Evolutionary conservation across 2,113 vertebrate species (phyloP).

Genomic region (Neomonachus schauinslandi): DNA sequence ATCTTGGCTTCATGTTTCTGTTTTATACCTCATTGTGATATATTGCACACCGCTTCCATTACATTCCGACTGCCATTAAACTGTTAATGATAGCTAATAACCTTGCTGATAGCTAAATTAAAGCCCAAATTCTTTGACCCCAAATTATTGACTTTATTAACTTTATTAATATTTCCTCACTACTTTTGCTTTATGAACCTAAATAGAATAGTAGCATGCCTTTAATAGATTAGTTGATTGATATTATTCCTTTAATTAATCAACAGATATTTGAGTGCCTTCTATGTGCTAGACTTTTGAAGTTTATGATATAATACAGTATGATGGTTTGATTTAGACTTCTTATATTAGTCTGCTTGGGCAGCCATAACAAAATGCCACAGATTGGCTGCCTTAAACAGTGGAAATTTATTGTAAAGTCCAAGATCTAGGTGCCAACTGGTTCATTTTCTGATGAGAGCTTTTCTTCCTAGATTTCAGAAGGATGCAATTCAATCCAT

Average conservation of each 20-base stretch:
- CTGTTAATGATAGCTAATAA: not conserved
- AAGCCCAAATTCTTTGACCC: not conserved
- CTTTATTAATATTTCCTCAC: not conserved
- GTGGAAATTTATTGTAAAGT: not conserved
- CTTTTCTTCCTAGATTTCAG: not conserved
- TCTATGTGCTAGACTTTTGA: not conserved
- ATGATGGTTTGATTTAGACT: not conserved
- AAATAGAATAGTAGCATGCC: not conserved
- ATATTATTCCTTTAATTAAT: not conserved
- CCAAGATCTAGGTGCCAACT: not conserved
- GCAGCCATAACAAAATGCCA: not conserved
- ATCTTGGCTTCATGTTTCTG: not conserved
- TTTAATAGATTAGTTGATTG: conserved; percentile 21
- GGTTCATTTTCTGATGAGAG: not conserved
- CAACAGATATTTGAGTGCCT: not conserved
- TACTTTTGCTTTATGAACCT: not conserved
- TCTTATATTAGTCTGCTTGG: not conserved
- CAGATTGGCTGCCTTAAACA: not conserved
- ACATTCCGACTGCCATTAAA: not conserved
- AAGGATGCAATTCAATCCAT: not conserved
- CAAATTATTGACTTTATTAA: not conserved
- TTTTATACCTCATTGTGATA: not conserved
- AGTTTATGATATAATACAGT: not conserved
- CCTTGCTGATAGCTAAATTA: not conserved
- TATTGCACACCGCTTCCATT: not conserved